Percentiles rank a stretch among this genome's conserved stretches.
Evolutionary conservation across 2,888 invertebrate genomes (phyloP).

Genomic region (Gortyna flavago): DNA sequence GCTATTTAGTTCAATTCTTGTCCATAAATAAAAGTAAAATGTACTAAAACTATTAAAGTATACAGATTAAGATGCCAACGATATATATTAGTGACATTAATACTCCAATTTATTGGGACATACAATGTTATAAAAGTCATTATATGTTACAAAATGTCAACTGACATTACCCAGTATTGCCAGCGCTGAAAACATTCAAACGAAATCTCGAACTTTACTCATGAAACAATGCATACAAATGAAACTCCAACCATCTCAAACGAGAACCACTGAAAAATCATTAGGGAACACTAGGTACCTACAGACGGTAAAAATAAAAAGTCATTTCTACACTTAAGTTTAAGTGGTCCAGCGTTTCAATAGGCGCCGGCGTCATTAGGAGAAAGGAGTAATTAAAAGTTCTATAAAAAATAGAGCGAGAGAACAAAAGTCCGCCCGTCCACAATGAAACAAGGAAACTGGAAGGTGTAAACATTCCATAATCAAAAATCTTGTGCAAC

Average conservation of each 20-base stretch:
- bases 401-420: slow-evolving; percentile 80
- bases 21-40: slow-evolving; percentile 51
- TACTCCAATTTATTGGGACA: slow-evolving; percentile 38
- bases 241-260: slow-evolving; percentile 49
- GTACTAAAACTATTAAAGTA: slow-evolving; percentile 37
- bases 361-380: slow-evolving; percentile 85
- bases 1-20: slow-evolving; percentile 39
- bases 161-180: slow-evolving; percentile 57
- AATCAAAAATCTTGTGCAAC: slow-evolving; percentile 80
- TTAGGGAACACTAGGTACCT: slow-evolving; percentile 69
- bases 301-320: slow-evolving; percentile 78
- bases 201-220: slow-evolving; percentile 41
- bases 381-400: slow-evolving; percentile 87
- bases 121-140: slow-evolving; percentile 48
- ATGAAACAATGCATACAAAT: slow-evolving; percentile 52
- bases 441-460: slow-evolving; percentile 61
- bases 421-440: slow-evolving; percentile 67
- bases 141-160: slow-evolving; percentile 40
- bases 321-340: slow-evolving; percentile 84
- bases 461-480: slow-evolving; percentile 75
- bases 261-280: slow-evolving; percentile 63
- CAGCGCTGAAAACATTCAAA: slow-evolving; percentile 49
- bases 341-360: slow-evolving; percentile 83
- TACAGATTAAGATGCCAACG: slow-evolving; percentile 41
- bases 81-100: slow-evolving; percentile 31